These are phyloP conservation scores for Theristicus caerulescens DNA, from an alignment of 2,113 vertebrate species.

Conservation along the genomic window DNA sequence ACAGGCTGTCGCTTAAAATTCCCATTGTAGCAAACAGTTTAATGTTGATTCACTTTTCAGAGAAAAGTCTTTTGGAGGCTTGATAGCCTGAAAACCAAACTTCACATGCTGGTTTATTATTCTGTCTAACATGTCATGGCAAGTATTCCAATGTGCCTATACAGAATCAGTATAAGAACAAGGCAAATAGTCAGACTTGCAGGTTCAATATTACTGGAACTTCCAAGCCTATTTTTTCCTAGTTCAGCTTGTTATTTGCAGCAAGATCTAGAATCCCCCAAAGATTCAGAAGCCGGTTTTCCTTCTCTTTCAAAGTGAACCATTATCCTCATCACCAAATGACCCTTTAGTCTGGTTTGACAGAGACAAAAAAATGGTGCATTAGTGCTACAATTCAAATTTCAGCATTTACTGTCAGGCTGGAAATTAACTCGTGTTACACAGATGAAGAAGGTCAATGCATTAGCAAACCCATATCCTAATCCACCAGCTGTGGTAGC, in stretches of 20 bases:
- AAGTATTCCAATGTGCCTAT: not conserved
- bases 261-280: not conserved
- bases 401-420: conserved; percentile 44
- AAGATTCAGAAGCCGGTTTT: not conserved
- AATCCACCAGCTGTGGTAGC: conserved; percentile 3
- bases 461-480: conserved; percentile 57
- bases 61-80: not conserved
- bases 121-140: not conserved
- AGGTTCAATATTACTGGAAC: not conserved
- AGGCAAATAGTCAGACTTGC: not conserved
- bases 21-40: not conserved
- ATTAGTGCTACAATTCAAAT: conserved; percentile 52
- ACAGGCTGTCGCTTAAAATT: not conserved
- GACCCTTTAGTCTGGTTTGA: conserved; percentile 35
- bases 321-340: conserved; percentile 44
- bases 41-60: not conserved
- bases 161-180: not conserved
- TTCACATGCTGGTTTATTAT: not conserved
- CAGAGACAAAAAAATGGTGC: conserved; percentile 30
- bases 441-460: conserved; percentile 37
- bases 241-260: not conserved
- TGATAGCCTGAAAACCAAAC: conserved; percentile 8
- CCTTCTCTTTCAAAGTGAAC: conserved; percentile 50
- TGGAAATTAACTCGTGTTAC: conserved; percentile 50
- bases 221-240: conserved; percentile 12